A percentile compares a stretch with the other conserved stretches of the same genome.
Conservation (phyloP, 2,797 vertebrate genomes). For the Sorex maritimensis region DNA sequence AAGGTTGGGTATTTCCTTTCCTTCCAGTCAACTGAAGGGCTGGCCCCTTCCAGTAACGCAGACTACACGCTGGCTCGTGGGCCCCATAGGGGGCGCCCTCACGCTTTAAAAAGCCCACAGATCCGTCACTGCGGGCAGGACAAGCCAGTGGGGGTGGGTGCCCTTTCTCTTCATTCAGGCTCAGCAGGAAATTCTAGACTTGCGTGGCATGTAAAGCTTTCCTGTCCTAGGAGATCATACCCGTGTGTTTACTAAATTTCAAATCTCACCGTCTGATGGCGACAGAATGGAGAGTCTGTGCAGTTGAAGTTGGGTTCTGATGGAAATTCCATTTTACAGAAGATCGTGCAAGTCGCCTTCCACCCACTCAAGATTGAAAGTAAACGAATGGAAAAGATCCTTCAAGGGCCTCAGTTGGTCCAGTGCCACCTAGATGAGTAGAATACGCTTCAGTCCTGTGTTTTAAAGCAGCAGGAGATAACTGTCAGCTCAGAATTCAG, state of each 20-base stretch:
- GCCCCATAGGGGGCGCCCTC: slow-evolving; percentile 41
- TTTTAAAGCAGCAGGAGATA: background rate
- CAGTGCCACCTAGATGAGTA: too few relatives aligned
- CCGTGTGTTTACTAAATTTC: slow-evolving; percentile 58
- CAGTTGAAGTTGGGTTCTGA: slow-evolving; percentile 4
- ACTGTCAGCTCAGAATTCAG: background rate
- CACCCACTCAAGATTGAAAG: background rate
- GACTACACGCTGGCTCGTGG: background rate
- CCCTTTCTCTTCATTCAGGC: background rate
- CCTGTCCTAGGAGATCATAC: slow-evolving; percentile 55
- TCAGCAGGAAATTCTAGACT: background rate
- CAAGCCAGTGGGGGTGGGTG: too few relatives aligned
- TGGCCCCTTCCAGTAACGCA: background rate
- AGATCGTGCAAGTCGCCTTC: background rate
- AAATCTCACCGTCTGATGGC: background rate
- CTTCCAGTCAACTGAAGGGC: background rate
- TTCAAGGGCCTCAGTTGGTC: too few relatives aligned
- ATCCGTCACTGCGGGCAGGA: too few relatives aligned
- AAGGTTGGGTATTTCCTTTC: background rate
- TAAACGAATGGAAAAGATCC: background rate
- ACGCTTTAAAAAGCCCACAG: background rate
- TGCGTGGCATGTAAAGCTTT: background rate
- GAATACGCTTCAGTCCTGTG: too few relatives aligned
- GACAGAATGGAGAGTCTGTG: background rate
- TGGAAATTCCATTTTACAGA: slow-evolving; percentile 26